Evolutionary conservation across 2,888 invertebrate genomes (phyloP).

Genomic region (Hedychridium roseum): DNA sequence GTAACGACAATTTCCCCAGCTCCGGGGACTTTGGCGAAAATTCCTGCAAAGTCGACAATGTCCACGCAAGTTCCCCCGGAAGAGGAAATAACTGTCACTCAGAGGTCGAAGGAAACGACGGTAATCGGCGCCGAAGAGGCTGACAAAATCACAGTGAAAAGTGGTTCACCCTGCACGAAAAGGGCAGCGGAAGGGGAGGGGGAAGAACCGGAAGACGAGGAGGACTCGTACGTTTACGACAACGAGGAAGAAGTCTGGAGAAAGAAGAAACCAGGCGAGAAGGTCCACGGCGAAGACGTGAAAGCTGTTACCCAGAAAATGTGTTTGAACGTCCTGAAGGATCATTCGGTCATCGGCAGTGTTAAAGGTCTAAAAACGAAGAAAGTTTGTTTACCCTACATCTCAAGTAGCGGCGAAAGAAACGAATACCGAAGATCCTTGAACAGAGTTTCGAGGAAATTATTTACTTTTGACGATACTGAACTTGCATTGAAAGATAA

Average conservation of each 20-base stretch:
- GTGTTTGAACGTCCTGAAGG: constrained; percentile 17
- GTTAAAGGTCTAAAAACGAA: constrained; percentile 20
- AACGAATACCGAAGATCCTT: too few species aligned
- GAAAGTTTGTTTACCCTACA: constrained; percentile 33
- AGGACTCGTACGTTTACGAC: constrained; percentile 21
- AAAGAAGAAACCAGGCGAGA: constrained; percentile 12
- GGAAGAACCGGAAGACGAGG: not conserved
- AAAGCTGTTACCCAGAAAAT: constrained; percentile 9
- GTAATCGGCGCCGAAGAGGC: not conserved
- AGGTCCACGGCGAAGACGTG: not conserved
- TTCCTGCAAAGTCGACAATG: not conserved
- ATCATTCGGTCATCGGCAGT: not conserved
- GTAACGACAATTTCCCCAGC: constrained; percentile 9
- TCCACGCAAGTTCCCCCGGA: constrained; percentile 19
- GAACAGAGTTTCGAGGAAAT: constrained; percentile 22
- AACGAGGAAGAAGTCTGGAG: constrained; percentile 34
- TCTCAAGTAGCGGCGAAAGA: not conserved
- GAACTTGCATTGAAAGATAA: too few species aligned
- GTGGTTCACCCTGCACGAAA: not conserved
- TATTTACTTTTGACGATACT: constrained; percentile 25
- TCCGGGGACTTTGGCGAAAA: constrained; percentile 4
- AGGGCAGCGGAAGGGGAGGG: constrained; percentile 8
- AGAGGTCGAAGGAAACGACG: not conserved
- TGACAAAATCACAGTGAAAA: not conserved
- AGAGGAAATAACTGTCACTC: constrained; percentile 14